Conservation (phyloP, 2,797 vertebrate genomes). For the Pristis pectinata region DNA sequence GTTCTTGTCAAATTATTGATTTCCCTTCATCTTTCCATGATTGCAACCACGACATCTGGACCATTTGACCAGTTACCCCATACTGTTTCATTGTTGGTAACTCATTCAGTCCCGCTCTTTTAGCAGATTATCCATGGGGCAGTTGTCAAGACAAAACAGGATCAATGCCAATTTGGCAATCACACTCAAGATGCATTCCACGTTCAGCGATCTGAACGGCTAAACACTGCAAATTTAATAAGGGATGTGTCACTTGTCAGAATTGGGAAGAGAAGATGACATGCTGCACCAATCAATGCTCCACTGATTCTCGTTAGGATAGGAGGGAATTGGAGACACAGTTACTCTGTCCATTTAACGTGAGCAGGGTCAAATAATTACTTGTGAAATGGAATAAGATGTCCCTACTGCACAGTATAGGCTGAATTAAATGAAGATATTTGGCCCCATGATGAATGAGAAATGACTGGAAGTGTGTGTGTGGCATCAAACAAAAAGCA, state of each 20-base stretch:
- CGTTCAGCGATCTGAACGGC: slow-evolving; percentile 19
- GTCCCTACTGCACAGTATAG: too few species aligned
- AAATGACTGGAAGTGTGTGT: not conserved
- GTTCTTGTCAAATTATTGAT: too few species aligned
- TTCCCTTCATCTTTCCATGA: too few species aligned
- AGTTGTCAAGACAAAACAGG: not conserved
- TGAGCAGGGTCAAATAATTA: not conserved
- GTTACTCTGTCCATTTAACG: not conserved
- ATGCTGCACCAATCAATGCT: not conserved
- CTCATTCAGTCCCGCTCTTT: not conserved
- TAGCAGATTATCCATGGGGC: not conserved
- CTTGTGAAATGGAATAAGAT: not conserved
- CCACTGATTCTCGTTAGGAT: not conserved
- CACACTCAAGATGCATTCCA: not conserved
- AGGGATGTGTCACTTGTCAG: not conserved
- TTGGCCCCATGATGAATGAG: not conserved
- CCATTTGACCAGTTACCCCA: not conserved
- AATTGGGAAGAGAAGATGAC: not conserved
- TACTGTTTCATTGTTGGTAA: not conserved
- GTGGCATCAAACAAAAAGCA: not conserved
- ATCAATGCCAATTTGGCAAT: slow-evolving; percentile 15
- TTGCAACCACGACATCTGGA: too few species aligned
- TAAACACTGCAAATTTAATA: slow-evolving; percentile 4
- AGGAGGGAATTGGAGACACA: not conserved
- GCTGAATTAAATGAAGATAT: not conserved